Percentiles rank a stretch among this genome's conserved stretches.
phyloP scores from a whole-genome alignment of 1,140 invertebrate genomes.

The Hestina assimilis region DNA sequence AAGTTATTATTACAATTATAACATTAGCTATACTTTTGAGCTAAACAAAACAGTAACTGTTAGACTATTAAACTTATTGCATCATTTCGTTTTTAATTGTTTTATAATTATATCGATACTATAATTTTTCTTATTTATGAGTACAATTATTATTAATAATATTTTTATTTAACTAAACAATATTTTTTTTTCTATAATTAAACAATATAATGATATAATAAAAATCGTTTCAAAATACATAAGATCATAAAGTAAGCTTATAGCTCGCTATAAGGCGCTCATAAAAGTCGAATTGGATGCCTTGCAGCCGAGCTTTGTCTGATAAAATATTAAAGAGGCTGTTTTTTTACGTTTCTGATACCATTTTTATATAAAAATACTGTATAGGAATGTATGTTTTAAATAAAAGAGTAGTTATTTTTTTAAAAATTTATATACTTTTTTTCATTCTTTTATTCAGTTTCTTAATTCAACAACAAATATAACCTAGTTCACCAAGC shows the following conservation, averaged over 20 bases:
- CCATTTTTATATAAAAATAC: slow-evolving; percentile 2
- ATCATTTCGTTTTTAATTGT: too few species aligned
- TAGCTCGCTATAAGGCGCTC: slow-evolving; percentile 5
- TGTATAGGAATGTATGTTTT: background rate
- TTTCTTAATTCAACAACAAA: background rate
- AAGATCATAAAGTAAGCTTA: slow-evolving; percentile 16
- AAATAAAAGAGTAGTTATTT: background rate
- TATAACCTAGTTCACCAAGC: slow-evolving; percentile 39
- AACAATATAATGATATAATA: background rate
- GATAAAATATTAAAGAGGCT: slow-evolving; percentile 26
- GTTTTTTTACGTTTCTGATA: slow-evolving; percentile 13
- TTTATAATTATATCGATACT: too few species aligned
- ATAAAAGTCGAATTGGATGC: slow-evolving; percentile 28
- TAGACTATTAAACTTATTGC: too few species aligned
- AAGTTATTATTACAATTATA: too few species aligned
- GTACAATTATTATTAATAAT: too few species aligned
- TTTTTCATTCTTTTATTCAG: background rate
- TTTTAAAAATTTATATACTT: background rate
- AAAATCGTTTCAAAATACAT: background rate
- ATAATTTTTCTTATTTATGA: too few species aligned
- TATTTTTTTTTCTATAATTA: too few species aligned
- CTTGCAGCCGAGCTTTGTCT: slow-evolving; percentile 21
- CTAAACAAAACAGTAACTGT: too few species aligned
- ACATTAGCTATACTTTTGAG: too few species aligned
- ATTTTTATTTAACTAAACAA: too few species aligned